phyloP scores from a whole-genome alignment of 2,113 vertebrate species.

The Paralichthys olivaceus region DNA sequence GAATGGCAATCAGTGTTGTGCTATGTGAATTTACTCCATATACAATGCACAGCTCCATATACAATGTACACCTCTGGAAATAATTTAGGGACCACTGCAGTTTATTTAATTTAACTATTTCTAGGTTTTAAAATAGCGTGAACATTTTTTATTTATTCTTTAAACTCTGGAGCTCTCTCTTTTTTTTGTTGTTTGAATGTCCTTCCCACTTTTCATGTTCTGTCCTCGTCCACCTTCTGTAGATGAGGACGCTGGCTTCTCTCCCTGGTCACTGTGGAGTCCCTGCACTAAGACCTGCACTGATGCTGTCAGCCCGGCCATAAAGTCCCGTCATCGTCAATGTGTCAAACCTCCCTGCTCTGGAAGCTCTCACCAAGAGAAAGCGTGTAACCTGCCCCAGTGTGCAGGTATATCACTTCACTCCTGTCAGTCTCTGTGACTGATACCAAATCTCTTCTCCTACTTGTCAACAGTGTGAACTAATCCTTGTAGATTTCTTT shows the following conservation, averaged over 20 bases:
- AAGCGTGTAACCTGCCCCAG: conserved; percentile 88
- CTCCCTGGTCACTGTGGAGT: conserved; percentile 85
- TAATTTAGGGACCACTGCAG: too few relatives aligned
- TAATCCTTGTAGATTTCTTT: too few relatives aligned
- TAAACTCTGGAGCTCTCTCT: too few relatives aligned
- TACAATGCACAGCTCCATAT: too few relatives aligned
- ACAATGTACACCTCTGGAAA: too few relatives aligned
- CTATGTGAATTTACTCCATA: background rate
- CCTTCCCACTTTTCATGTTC: background rate
- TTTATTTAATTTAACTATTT: too few relatives aligned
- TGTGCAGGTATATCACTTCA: conserved; percentile 80
- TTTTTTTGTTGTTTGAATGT: background rate
- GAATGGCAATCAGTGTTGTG: background rate
- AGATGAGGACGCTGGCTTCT: conserved; percentile 83
- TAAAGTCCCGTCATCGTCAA: conserved; percentile 81
- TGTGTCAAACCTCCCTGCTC: conserved; percentile 82
- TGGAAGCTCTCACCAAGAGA: conserved; percentile 81
- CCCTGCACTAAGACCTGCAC: conserved; percentile 87
- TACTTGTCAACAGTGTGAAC: background rate
- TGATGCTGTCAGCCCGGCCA: conserved; percentile 73
- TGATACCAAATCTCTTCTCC: background rate
- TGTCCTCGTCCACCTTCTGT: background rate
- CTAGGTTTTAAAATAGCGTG: too few relatives aligned
- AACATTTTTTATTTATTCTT: too few relatives aligned
- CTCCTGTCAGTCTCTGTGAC: background rate